phyloP scores from a whole-genome alignment of 2,113 vertebrate species.

The Leiothrix lutea region DNA sequence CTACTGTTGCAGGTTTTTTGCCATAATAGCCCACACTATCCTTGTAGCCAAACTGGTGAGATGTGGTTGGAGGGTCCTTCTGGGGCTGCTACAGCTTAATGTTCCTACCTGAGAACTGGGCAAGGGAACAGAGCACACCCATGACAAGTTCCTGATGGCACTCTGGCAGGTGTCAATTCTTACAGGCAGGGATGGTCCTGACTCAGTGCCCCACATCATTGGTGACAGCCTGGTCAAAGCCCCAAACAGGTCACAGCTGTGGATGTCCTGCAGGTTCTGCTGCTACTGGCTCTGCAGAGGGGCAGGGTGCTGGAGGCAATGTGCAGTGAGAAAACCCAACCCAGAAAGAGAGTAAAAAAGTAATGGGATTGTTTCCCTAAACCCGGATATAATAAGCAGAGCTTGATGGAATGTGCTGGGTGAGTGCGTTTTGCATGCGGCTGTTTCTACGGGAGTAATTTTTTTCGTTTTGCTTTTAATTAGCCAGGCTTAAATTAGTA shows the following conservation, averaged over 20 bases:
- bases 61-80: background rate
- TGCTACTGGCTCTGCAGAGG: background rate
- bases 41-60: background rate
- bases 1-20: background rate
- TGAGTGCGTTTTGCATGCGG: background rate
- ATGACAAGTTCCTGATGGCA: background rate
- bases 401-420: background rate
- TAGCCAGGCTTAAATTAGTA: conserved; percentile 74
- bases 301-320: background rate
- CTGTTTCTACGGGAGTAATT: conserved; percentile 52
- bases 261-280: background rate
- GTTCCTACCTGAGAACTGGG: background rate
- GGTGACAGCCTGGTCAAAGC: background rate
- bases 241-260: background rate
- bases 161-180: background rate
- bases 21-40: background rate
- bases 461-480: conserved; percentile 60
- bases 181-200: background rate
- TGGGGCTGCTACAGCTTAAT: background rate
- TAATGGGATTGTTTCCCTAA: background rate
- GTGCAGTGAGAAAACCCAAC: background rate
- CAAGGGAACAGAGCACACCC: background rate
- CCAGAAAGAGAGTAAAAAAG: background rate
- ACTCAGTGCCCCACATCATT: rapidly evolving
- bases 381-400: background rate